Evolutionary conservation across 2,797 vertebrate species (phyloP).

Genomic region (Echiichthys vipera): DNA sequence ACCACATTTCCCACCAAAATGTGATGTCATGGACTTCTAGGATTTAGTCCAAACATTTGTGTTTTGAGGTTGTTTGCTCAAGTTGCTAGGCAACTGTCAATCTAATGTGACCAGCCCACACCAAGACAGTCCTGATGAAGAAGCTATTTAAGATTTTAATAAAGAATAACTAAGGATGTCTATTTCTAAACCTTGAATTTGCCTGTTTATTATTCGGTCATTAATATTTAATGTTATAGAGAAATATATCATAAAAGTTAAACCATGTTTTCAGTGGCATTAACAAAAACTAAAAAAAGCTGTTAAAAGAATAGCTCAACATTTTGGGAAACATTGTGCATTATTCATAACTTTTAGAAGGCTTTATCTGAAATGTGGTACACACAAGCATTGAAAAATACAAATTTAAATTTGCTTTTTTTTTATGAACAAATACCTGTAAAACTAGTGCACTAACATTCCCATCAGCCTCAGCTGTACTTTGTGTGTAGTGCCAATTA

Average conservation of each 20-base stretch:
- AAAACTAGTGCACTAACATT: not conserved
- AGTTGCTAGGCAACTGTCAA: not conserved
- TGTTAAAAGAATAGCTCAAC: no score
- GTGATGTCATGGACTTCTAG: not conserved
- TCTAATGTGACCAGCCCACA: not conserved
- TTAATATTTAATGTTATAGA: no score
- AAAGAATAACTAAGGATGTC: no score
- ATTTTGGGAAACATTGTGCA: no score
- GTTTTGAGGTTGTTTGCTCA: not conserved
- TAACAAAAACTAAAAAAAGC: no score
- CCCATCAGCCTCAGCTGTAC: no score
- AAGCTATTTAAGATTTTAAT: not conserved
- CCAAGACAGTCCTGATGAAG: not conserved
- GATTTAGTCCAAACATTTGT: not conserved
- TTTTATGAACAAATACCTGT: not conserved
- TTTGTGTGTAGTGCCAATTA: no score
- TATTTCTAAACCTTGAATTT: no score
- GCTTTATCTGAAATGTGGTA: not conserved
- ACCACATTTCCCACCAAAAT: not conserved
- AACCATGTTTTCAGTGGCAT: no score
- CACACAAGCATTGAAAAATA: not conserved
- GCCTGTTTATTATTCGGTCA: no score
- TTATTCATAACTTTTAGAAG: no score
- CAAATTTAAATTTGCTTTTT: no score
- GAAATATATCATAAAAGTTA: not conserved